Percentiles rank a stretch among this genome's conserved stretches.
These are phyloP conservation scores for Callipepla squamata DNA, from an alignment of 2,113 vertebrate species.

Conservation along the genomic window DNA sequence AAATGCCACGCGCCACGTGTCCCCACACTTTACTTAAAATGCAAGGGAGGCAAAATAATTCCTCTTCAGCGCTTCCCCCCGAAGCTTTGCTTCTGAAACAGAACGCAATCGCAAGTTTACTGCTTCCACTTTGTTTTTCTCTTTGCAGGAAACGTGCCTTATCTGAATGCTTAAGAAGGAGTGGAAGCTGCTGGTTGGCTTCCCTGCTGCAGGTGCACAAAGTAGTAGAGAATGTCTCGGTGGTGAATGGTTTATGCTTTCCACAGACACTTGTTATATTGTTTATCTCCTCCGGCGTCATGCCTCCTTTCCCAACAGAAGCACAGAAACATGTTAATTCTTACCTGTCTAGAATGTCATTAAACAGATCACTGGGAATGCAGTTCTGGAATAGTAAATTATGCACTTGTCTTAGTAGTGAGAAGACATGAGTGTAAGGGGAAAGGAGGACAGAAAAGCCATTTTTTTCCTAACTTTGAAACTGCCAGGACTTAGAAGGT, in stretches of 20 bases:
- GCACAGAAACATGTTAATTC: neutral
- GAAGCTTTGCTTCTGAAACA: neutral
- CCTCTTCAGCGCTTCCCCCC: neutral
- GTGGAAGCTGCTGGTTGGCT: neutral
- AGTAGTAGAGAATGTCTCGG: neutral
- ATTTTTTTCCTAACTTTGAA: neutral
- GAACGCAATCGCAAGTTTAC: rapidly evolving
- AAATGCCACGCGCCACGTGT: too few species aligned
- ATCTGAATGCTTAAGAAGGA: neutral
- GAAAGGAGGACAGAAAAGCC: neutral
- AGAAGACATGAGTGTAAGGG: neutral
- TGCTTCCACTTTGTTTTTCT: neutral
- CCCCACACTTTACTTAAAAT: neutral
- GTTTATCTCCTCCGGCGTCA: neutral
- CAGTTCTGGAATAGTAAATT: neutral
- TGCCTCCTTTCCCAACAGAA: neutral
- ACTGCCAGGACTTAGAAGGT: neutral
- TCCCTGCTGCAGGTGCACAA: neutral
- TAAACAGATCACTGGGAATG: neutral
- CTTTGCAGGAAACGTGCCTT: neutral
- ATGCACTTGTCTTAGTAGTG: neutral
- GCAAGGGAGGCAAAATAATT: neutral
- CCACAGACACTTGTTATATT: too few species aligned
- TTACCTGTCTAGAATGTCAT: neutral
- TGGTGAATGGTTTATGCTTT: neutral